Conservation (phyloP, 2,797 vertebrate genomes). For the Hoplostethus mediterraneus region DNA sequence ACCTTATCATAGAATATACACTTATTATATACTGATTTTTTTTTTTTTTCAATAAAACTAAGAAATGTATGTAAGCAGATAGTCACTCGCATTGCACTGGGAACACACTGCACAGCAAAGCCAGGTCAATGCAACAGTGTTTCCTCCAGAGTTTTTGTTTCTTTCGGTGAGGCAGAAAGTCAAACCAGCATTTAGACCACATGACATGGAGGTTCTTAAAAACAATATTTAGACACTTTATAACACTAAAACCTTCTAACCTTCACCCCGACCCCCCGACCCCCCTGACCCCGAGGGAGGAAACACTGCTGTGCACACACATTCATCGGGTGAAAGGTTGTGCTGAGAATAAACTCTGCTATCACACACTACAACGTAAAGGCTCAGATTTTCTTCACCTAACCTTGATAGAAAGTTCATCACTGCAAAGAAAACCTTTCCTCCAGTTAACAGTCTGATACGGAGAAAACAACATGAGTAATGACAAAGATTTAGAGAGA, state of each 20-base stretch:
- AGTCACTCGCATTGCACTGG: conserved; percentile 3
- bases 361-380: conserved; percentile 4
- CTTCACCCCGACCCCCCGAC: too few relatives aligned
- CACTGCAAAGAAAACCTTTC: not conserved
- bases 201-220: too few relatives aligned
- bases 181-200: too few relatives aligned
- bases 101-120: conserved; percentile 34
- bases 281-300: too few relatives aligned
- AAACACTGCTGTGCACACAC: conserved; percentile 17
- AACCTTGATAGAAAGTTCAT: conserved; percentile 24
- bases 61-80: too few relatives aligned
- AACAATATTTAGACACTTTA: too few relatives aligned
- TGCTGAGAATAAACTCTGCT: not conserved
- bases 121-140: not conserved
- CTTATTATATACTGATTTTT: too few relatives aligned
- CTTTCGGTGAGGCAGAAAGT: too few relatives aligned
- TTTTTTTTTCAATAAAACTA: too few relatives aligned
- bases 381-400: conserved; percentile 22
- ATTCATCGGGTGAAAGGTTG: not conserved
- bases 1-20: too few relatives aligned
- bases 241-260: too few relatives aligned
- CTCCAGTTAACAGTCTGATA: conserved; percentile 11
- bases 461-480: conserved; percentile 28
- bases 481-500: not conserved
- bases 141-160: too few relatives aligned